A percentile compares a stretch with the other conserved stretches of the same genome.
Evolutionary conservation across 2,888 invertebrate species (phyloP).

Genomic region (Euclidia mi): DNA sequence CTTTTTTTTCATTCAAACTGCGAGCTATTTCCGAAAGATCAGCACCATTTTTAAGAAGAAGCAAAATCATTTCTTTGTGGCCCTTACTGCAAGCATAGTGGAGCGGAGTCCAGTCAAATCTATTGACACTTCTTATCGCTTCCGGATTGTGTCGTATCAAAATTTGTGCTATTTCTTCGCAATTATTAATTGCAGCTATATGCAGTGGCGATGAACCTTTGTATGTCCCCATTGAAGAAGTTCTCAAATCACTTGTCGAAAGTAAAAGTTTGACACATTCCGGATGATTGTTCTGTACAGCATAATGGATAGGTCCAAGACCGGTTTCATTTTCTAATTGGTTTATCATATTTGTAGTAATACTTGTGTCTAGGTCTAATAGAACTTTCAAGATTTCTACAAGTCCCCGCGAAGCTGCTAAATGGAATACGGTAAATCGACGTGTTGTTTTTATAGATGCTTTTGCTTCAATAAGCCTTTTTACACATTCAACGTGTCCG

Average conservation of each 20-base stretch:
- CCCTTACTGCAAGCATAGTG: slow-evolving; percentile 70
- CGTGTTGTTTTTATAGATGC: slow-evolving; percentile 67
- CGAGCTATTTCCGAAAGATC: slow-evolving; percentile 50
- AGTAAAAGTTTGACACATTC: slow-evolving; percentile 69
- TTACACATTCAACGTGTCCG: slow-evolving; percentile 74
- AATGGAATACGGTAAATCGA: slow-evolving; percentile 81
- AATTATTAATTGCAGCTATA: slow-evolving; percentile 74
- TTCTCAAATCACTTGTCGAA: slow-evolving; percentile 31
- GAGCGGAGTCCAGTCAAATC: slow-evolving; percentile 52
- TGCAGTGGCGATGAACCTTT: slow-evolving; percentile 71
- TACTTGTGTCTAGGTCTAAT: slow-evolving; percentile 73
- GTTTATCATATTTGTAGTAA: slow-evolving; percentile 63
- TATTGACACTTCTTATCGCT: slow-evolving; percentile 53
- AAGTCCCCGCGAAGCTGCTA: slow-evolving; percentile 75
- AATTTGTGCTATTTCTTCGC: slow-evolving; percentile 65
- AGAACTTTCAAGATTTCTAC: slow-evolving; percentile 84
- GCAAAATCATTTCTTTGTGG: slow-evolving; percentile 84
- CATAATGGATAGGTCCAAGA: slow-evolving; percentile 57
- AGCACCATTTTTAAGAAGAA: slow-evolving; percentile 72
- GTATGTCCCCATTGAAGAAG: slow-evolving; percentile 37
- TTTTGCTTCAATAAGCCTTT: slow-evolving; percentile 73
- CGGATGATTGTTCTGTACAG: slow-evolving; percentile 48
- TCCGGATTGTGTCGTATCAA: slow-evolving; percentile 69
- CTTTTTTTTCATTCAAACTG: slow-evolving; percentile 26
- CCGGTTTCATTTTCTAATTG: slow-evolving; percentile 53